These are phyloP conservation scores for Pomacea maculata DNA, from an alignment of 1,140 invertebrate species.

Conservation along the genomic window DNA sequence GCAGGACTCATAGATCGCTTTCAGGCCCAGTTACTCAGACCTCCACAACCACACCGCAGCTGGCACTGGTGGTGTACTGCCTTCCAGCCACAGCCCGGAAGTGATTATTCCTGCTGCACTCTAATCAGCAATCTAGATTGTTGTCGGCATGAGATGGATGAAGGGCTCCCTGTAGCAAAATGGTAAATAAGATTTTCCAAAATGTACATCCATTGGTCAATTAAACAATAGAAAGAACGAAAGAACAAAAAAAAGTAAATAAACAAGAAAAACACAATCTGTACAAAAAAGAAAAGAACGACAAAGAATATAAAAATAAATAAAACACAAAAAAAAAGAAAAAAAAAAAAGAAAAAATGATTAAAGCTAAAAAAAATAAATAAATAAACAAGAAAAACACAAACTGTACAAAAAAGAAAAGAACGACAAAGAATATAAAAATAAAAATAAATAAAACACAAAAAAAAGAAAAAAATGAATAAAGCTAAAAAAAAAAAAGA, in stretches of 20 bases:
- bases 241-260: not conserved
- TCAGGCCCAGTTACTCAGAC: too few relatives aligned
- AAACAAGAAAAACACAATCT: not conserved
- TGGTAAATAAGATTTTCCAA: too few relatives aligned
- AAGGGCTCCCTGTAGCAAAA: not conserved
- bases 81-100: too few relatives aligned
- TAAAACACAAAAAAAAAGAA: not conserved
- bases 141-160: not conserved
- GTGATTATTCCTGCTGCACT: too few relatives aligned
- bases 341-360: not conserved
- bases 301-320: not conserved
- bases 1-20: too few relatives aligned
- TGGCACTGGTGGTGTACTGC: too few relatives aligned
- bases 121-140: too few relatives aligned
- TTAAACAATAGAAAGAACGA: not conserved
- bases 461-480: not conserved
- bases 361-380: not conserved
- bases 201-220: not conserved
- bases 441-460: not conserved
- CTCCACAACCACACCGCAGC: too few relatives aligned
- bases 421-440: not conserved
- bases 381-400: not conserved
- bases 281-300: too few relatives aligned
- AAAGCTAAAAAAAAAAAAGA: not conserved
- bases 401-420: not conserved